Evolutionary conservation across 2,797 vertebrate species (phyloP), one percentile per base, ranked within the genome.

Genomic region (Neoniphon sammara): DNA sequence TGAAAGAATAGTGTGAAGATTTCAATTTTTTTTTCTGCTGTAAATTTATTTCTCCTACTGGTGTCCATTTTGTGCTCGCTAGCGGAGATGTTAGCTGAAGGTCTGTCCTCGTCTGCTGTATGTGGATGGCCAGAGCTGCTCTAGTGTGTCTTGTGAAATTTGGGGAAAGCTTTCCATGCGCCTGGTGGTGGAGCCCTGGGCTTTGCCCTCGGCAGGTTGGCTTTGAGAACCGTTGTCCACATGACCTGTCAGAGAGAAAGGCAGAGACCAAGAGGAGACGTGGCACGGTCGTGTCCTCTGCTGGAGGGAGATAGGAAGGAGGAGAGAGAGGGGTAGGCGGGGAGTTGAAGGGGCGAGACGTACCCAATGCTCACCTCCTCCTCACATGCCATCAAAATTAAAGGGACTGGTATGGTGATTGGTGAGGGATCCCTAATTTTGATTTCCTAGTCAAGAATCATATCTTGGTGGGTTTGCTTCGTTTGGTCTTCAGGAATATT

Each of bases 151-250:
- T 69, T 78, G 78, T 78, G 77, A 80, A 68, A 77, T 80, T 78
- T 61, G 39, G 25, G 70, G 75, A 71, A 47, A 21, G 70, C 69
- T 74, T 80, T 68, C 69, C 73, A 65, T 77, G 66, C 79, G 85
- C 55, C 87, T 47, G 27, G 31, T 87, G 85, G 87, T 69, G 54
- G 74, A 73, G 85, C 86, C 85, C 64, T 75, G 69, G 85, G 89
- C 87, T 72, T 74, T 75, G 84, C 90, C 88, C 86, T 75, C 69
- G 68, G 88, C 87, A 81, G 80, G 63, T 73, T 83, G 67, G 69
- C 73, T 84, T 75, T 75, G 71, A 76, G 56, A 74, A 52, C 10
- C 47, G 54, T 75, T 80, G 75, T 69, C 75, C 82, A 81, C 80
- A 83, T 86, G 78, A 82, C 81, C 69, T 87, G 86, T 81, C 66